Conservation (phyloP, 2,113 vertebrate species). For the Ranitomeya imitator region DNA sequence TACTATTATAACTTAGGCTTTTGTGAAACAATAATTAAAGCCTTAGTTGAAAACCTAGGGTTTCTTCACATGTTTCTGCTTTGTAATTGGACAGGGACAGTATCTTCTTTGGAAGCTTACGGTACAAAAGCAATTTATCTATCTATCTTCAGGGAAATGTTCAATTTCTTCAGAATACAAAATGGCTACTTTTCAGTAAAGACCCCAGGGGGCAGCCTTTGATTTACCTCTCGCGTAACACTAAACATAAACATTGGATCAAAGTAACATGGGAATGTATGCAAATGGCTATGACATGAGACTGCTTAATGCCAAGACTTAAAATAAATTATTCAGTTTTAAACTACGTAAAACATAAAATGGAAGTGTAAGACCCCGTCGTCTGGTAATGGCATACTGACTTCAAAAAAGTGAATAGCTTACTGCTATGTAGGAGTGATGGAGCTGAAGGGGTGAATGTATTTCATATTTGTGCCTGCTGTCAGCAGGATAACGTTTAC, state of each 20-base stretch:
- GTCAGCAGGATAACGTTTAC: too few relatives aligned
- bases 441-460: too few relatives aligned
- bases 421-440: too few relatives aligned
- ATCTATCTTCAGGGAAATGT: background rate
- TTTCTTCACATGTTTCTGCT: background rate
- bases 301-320: too few relatives aligned
- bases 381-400: background rate
- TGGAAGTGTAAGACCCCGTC: background rate
- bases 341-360: background rate
- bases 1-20: background rate
- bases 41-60: background rate
- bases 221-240: background rate
- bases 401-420: too few relatives aligned
- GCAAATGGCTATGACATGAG: background rate
- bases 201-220: background rate
- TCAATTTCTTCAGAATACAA: constrained; percentile 19
- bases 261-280: background rate
- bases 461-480: too few relatives aligned
- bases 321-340: background rate
- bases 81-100: background rate
- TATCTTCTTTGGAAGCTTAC: background rate
- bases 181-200: background rate
- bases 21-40: constrained; percentile 1
- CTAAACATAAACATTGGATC: background rate
- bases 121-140: constrained; percentile 6